A percentile compares a stretch with the other conserved stretches of the same genome.
phyloP scores from a whole-genome alignment of 2,888 invertebrate species.

The Clivina fossor region DNA sequence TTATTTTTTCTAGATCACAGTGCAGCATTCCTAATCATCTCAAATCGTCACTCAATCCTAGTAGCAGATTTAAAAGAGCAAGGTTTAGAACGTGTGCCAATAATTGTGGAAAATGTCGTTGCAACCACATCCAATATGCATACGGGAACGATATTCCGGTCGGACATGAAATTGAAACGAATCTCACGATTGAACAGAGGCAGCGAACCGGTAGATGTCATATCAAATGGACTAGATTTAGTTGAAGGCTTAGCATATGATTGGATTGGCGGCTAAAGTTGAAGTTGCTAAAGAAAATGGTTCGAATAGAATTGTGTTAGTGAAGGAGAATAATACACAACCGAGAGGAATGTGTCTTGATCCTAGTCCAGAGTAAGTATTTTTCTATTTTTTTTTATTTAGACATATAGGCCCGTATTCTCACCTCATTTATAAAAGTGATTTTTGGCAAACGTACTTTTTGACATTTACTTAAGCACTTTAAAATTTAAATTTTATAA shows the following conservation, averaged over 20 bases:
- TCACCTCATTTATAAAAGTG: too few species aligned
- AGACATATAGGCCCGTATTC: too few species aligned
- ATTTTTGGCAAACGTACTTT: too few species aligned
- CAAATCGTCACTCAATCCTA: constrained; percentile 89
- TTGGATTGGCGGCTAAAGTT: constrained; percentile 90
- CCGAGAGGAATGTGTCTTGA: constrained; percentile 96
- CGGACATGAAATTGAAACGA: constrained; percentile 95
- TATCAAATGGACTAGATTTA: constrained; percentile 86
- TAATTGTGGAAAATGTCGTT: constrained; percentile 94
- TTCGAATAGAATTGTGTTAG: constrained; percentile 75
- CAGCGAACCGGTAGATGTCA: constrained; percentile 78
- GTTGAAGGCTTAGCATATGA: constrained; percentile 97
- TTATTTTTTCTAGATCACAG: constrained; percentile 64
- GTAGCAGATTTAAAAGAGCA: constrained; percentile 89
- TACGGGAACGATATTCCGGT: constrained; percentile 94
- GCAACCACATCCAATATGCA: constrained; percentile 96
- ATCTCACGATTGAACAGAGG: constrained; percentile 86
- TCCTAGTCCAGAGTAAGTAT: constrained; percentile 71
- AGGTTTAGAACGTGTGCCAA: constrained; percentile 82
- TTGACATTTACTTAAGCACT: too few species aligned
- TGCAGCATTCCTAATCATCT: constrained; percentile 91
- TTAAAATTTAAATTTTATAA: too few species aligned
- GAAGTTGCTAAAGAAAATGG: constrained; percentile 90
- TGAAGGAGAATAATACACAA: constrained; percentile 93
- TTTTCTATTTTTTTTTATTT: constrained; percentile 9